A percentile compares a stretch with the other conserved stretches of the same genome.
These are phyloP conservation scores for Semotilus atromaculatus DNA, from an alignment of 2,797 vertebrate species.

Conservation along the genomic window DNA sequence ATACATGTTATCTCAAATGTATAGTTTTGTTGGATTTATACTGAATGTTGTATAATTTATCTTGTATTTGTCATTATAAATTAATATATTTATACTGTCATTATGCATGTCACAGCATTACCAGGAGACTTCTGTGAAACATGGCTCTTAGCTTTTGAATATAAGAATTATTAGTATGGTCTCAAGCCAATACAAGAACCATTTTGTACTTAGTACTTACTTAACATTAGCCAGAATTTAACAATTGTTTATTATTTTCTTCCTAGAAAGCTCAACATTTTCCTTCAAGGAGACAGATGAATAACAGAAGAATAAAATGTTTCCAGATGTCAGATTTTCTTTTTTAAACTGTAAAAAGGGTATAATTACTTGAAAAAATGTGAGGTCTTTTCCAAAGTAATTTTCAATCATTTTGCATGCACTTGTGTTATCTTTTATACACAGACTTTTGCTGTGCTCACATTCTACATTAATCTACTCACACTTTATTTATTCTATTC, in stretches of 20 bases:
- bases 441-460: conserved; percentile 21
- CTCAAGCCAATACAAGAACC: not conserved
- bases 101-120: not conserved
- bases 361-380: conserved; percentile 54
- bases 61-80: not conserved
- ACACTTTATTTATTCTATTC: not conserved
- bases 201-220: not conserved
- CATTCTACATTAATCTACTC: conserved; percentile 17
- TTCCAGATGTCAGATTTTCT: conserved; percentile 73
- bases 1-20: conserved; percentile 58
- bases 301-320: conserved; percentile 67
- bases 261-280: conserved; percentile 40
- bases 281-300: conserved; percentile 67
- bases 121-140: not conserved
- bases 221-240: conserved; percentile 24
- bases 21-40: not conserved
- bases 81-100: not conserved
- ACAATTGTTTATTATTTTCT: conserved; percentile 25
- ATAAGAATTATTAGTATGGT: conserved; percentile 10
- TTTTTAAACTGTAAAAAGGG: conserved; percentile 49
- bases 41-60: not conserved
- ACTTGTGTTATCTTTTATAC: conserved; percentile 34
- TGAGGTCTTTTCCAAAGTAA: conserved; percentile 35
- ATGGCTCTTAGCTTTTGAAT: not conserved
- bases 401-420: conserved; percentile 50